A percentile compares a stretch with the other conserved stretches of the same genome.
Conservation (phyloP, 1,140 invertebrate species). For the Euwallacea similis region DNA sequence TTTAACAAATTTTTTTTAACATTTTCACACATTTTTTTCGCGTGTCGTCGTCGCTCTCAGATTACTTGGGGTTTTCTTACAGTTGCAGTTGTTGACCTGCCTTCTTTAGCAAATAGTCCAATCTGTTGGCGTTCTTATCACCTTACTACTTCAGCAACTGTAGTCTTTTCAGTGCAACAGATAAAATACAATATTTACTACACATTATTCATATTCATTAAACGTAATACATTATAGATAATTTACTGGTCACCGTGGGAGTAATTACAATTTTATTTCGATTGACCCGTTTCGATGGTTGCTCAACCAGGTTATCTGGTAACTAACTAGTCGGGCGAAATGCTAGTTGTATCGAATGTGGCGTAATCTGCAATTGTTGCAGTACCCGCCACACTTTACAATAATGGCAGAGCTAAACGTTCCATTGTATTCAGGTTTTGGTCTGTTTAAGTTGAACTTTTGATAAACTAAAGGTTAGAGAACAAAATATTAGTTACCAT, state of each 20-base stretch:
- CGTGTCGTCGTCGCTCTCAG: too few relatives aligned
- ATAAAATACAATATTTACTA: too few relatives aligned
- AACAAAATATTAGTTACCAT: too few relatives aligned
- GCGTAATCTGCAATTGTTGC: not conserved
- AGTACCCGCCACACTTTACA: not conserved
- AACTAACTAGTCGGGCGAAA: not conserved
- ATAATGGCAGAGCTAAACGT: not conserved
- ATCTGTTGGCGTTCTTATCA: too few relatives aligned
- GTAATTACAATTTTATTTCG: not conserved
- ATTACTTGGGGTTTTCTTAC: too few relatives aligned
- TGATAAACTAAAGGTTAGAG: not conserved
- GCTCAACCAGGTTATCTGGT: conserved; percentile 12
- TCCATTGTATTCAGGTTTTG: not conserved
- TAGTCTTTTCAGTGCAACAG: too few relatives aligned
- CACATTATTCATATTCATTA: too few relatives aligned
- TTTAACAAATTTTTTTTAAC: too few relatives aligned
- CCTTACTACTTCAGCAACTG: too few relatives aligned
- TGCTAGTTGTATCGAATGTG: conserved; percentile 12
- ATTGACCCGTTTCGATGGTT: not conserved
- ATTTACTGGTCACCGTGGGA: not conserved
- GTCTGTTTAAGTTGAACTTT: not conserved
- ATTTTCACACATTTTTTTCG: too few relatives aligned
- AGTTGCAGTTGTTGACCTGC: too few relatives aligned
- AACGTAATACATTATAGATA: conserved; percentile 9
- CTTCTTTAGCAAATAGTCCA: too few relatives aligned